phyloP scores from a whole-genome alignment of 2,113 vertebrate species.

The Siniperca chuatsi region DNA sequence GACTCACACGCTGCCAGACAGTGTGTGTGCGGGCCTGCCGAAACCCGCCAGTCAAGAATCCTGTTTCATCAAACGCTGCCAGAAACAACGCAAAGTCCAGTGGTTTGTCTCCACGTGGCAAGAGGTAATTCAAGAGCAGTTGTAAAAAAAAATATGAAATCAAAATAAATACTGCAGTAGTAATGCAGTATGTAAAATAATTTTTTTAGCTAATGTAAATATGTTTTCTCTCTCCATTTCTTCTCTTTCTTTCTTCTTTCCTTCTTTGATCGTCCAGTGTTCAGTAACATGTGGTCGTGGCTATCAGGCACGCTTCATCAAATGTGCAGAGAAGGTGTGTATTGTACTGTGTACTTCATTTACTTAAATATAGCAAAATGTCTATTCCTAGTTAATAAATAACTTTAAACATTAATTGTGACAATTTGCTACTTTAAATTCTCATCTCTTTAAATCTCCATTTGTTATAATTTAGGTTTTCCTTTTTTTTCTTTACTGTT shows the following conservation, averaged over 20 bases:
- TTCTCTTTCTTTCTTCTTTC: not conserved
- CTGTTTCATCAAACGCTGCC: conserved; percentile 88
- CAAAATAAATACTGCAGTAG: conserved; percentile 14
- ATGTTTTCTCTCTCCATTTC: not conserved
- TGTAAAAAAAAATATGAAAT: not conserved
- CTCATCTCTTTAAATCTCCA: not conserved
- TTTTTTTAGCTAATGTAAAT: not conserved
- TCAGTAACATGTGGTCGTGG: conserved; percentile 88
- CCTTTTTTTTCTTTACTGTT: not conserved
- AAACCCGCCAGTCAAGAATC: conserved; percentile 87
- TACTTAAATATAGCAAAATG: not conserved
- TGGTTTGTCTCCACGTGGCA: conserved; percentile 91
- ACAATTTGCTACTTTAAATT: not conserved
- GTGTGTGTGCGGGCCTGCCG: conserved; percentile 76
- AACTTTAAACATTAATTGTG: not conserved
- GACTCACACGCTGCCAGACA: conserved; percentile 77
- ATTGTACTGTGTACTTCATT: not conserved
- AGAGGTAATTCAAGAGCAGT: conserved; percentile 80
- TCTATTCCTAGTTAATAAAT: not conserved
- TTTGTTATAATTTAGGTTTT: not conserved
- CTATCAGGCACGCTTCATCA: conserved; percentile 85
- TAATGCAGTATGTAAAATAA: not conserved
- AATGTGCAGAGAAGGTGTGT: conserved; percentile 88
- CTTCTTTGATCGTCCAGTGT: conserved; percentile 80
- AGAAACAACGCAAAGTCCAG: conserved; percentile 87